Conservation (phyloP, 2,888 invertebrate genomes). For the Standfussiana lucernea region DNA sequence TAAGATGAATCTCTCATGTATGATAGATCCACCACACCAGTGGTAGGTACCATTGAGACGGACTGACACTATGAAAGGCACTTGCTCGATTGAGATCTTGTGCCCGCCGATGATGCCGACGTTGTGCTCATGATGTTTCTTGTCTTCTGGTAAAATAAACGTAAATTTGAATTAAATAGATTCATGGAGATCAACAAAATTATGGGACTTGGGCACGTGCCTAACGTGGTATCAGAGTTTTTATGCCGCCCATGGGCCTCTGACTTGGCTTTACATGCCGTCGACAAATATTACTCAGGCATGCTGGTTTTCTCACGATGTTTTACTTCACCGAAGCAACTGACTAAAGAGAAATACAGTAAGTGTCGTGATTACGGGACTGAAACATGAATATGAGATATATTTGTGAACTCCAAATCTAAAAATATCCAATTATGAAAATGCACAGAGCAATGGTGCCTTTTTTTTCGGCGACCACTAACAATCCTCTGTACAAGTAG, state of each 20-base stretch:
- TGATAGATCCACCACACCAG: slow-evolving; percentile 73
- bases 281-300: too few relatives aligned
- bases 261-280: too few relatives aligned
- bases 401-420: neutral
- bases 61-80: slow-evolving; percentile 72
- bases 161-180: too few relatives aligned
- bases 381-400: too few relatives aligned
- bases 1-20: slow-evolving; percentile 70
- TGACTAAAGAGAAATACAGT: too few relatives aligned
- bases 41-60: slow-evolving; percentile 65
- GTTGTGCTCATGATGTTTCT: slow-evolving; percentile 23
- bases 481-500: neutral
- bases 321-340: too few relatives aligned
- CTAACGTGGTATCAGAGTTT: too few relatives aligned
- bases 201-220: too few relatives aligned
- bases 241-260: too few relatives aligned
- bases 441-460: neutral
- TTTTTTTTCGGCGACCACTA: neutral
- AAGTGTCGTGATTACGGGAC: too few relatives aligned
- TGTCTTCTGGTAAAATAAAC: slow-evolving; percentile 24
- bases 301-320: too few relatives aligned
- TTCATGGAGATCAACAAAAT: neutral
- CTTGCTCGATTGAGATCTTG: slow-evolving; percentile 66
- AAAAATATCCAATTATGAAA: neutral
- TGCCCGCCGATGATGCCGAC: slow-evolving; percentile 74